These are phyloP conservation scores for Thereva unica DNA, from an alignment of 2,888 invertebrate species.

Conservation along the genomic window DNA sequence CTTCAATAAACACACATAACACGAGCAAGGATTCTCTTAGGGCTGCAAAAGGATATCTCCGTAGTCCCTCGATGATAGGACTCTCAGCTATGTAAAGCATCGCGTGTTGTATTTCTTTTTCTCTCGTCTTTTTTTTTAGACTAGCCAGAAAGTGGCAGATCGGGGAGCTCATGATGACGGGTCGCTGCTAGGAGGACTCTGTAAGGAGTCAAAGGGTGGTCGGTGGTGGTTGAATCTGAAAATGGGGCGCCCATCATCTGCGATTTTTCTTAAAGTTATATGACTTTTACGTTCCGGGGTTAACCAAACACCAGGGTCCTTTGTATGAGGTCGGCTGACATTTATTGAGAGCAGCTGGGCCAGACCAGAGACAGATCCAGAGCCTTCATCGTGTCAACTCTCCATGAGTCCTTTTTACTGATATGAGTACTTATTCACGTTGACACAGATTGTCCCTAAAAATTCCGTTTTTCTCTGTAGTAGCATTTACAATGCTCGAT, in stretches of 20 bases:
- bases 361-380: too few relatives aligned
- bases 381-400: constrained; percentile 14
- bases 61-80: constrained; percentile 18
- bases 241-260: constrained; percentile 29
- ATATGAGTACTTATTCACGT: too few relatives aligned
- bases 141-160: constrained; percentile 21
- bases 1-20: constrained; percentile 39
- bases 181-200: constrained; percentile 3
- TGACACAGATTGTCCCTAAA: too few relatives aligned
- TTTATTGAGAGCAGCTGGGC: constrained; percentile 43
- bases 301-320: constrained; percentile 36
- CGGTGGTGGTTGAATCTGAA: too few relatives aligned
- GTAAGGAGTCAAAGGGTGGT: neutral
- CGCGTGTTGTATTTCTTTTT: constrained; percentile 13
- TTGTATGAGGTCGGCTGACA: constrained; percentile 34
- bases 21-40: constrained; percentile 22
- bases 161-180: constrained; percentile 11
- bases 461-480: too few relatives aligned
- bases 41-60: constrained; percentile 25
- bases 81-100: constrained; percentile 28
- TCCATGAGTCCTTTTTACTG: neutral
- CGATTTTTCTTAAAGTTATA: constrained; percentile 41
- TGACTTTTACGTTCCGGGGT: constrained; percentile 40
- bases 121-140: constrained; percentile 3
- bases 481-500: too few relatives aligned